Percentiles rank a stretch among this genome's conserved stretches.
phyloP scores from a whole-genome alignment of 2,113 vertebrate genomes.

The Tychaedon coryphoeus region DNA sequence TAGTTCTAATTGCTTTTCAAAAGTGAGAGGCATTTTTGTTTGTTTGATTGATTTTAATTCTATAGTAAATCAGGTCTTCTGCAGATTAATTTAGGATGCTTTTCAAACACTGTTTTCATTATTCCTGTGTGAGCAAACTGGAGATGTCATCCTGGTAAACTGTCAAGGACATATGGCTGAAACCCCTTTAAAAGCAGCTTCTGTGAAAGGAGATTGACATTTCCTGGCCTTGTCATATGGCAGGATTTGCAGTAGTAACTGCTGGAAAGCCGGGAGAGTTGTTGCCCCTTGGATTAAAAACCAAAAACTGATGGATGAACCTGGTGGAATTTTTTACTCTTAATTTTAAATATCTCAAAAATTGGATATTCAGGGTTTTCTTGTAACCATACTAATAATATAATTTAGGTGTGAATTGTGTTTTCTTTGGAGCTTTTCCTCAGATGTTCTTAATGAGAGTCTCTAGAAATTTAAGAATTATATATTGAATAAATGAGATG shows the following conservation, averaged over 20 bases:
- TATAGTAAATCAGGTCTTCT: neutral
- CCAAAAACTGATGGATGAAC: neutral
- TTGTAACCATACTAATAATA: neutral
- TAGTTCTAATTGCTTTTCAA: neutral
- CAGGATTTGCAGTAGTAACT: neutral
- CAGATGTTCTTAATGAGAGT: neutral
- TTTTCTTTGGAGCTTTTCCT: neutral
- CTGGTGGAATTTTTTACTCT: neutral
- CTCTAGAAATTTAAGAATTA: neutral
- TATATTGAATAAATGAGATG: neutral
- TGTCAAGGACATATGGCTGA: neutral
- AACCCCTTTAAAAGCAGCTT: neutral
- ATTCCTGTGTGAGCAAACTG: neutral
- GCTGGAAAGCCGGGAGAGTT: neutral
- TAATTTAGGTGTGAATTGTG: neutral
- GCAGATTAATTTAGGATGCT: neutral
- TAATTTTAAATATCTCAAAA: neutral
- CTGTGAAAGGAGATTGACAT: neutral
- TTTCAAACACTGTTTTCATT: neutral
- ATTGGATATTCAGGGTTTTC: neutral
- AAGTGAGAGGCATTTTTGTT: neutral
- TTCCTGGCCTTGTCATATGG: neutral
- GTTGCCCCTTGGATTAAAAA: neutral
- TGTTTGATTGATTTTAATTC: neutral
- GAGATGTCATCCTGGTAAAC: neutral